A percentile compares a stretch with the other conserved stretches of the same genome.
Conservation (phyloP, 2,888 invertebrate species). For the Pemphredon lugubris region DNA sequence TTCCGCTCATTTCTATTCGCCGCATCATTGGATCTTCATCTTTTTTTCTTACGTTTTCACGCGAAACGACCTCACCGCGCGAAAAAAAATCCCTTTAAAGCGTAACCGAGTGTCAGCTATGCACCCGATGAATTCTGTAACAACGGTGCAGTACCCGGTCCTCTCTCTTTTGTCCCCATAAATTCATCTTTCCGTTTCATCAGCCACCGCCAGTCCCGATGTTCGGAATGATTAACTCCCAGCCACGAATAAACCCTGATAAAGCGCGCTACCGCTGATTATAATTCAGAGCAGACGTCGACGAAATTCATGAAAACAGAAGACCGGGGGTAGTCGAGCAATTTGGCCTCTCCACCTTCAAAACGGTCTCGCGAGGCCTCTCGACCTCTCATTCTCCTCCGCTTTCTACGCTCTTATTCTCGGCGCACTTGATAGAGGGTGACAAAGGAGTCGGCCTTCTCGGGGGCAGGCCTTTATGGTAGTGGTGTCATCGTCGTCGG, state of each 20-base stretch:
- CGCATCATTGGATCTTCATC: too few species aligned
- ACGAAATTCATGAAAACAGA: slow-evolving; percentile 64
- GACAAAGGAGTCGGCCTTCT: slow-evolving; percentile 57
- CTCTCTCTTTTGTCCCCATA: slow-evolving; percentile 21
- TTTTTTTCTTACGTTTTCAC: too few species aligned
- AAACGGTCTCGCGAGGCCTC: slow-evolving; percentile 68
- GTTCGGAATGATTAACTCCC: slow-evolving; percentile 55
- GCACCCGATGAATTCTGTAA: too few species aligned
- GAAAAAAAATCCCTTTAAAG: too few species aligned
- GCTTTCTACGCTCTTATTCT: slow-evolving; percentile 50
- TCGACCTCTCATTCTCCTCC: slow-evolving; percentile 40
- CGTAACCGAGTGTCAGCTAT: too few species aligned
- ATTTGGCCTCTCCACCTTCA: slow-evolving; percentile 57
- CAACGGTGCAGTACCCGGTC: too few species aligned
- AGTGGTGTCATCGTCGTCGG: slow-evolving; percentile 44
- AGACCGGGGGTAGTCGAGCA: slow-evolving; percentile 53
- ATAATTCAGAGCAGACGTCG: slow-evolving; percentile 64
- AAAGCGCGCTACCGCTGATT: slow-evolving; percentile 59
- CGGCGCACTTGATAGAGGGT: slow-evolving; percentile 54
- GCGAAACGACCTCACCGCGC: too few species aligned
- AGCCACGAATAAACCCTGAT: slow-evolving; percentile 56
- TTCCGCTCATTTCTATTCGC: too few species aligned
- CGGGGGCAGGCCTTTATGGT: slow-evolving; percentile 38
- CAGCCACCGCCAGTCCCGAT: slow-evolving; percentile 33
- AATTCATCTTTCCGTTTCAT: slow-evolving; percentile 52